Conservation (phyloP, 2,888 invertebrate genomes). For the Ophion obscuratus region DNA sequence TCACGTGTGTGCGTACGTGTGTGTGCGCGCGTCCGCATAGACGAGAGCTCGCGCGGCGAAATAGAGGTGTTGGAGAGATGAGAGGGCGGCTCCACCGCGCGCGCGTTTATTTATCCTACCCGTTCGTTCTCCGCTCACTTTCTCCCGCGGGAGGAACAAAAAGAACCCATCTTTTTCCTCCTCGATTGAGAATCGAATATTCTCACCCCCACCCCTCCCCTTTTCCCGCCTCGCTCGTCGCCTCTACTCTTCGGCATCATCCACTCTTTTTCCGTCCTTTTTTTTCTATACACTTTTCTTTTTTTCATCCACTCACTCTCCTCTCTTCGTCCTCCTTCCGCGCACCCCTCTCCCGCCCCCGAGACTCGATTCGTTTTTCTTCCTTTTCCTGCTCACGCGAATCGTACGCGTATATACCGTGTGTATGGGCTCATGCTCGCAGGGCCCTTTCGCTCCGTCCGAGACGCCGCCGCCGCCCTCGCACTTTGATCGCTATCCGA, state of each 20-base stretch:
- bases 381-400: conserved; percentile 24
- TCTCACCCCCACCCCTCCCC: conserved; percentile 2
- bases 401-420: background rate
- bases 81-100: conserved; percentile 82
- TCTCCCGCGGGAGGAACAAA: conserved; percentile 46
- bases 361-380: conserved; percentile 11
- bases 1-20: background rate
- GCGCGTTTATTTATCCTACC: conserved; percentile 83
- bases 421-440: conserved; percentile 23
- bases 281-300: conserved; percentile 10
- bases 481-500: conserved; percentile 69
- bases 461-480: conserved; percentile 52
- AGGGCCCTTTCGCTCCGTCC: conserved; percentile 29
- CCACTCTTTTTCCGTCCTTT: conserved; percentile 35
- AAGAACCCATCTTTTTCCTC: conserved; percentile 34
- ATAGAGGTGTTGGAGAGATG: conserved; percentile 82
- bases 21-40: background rate
- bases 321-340: conserved; percentile 12
- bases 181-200: conserved; percentile 44
- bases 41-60: conserved; percentile 75
- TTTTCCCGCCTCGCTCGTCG: conserved; percentile 33
- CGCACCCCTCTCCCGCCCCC: background rate
- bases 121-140: conserved; percentile 64
- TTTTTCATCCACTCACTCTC: conserved; percentile 39
- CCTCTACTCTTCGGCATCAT: conserved; percentile 37